These are phyloP conservation scores for Patella caerulea DNA, from an alignment of 2,888 invertebrate genomes.

Conservation along the genomic window DNA sequence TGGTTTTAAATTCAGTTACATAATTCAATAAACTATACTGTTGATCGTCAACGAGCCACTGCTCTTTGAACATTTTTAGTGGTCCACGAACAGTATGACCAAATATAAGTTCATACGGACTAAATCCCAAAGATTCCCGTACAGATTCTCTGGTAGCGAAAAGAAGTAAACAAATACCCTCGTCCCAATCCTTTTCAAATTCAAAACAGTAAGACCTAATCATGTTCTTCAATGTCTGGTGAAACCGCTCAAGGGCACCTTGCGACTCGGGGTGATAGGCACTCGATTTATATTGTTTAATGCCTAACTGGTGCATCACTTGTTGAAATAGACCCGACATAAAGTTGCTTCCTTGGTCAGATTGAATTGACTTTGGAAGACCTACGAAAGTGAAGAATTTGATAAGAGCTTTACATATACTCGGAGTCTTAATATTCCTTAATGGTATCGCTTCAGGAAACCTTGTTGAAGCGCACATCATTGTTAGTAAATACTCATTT, in stretches of 20 bases:
- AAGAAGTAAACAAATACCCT: conserved; percentile 39
- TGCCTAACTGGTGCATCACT: background rate
- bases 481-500: too few species aligned
- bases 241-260: conserved; percentile 34
- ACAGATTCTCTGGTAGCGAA: conserved; percentile 38
- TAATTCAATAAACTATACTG: too few species aligned
- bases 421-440: too few species aligned
- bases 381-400: too few species aligned
- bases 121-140: conserved; percentile 43
- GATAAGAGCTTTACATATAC: too few species aligned
- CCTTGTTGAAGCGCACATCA: too few species aligned
- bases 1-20: too few species aligned
- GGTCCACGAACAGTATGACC: conserved; percentile 32
- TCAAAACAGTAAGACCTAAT: conserved; percentile 34
- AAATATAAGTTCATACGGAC: conserved; percentile 42
- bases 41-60: background rate
- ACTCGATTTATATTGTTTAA: conserved; percentile 19
- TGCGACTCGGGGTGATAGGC: conserved; percentile 36
- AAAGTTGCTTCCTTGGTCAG: too few species aligned
- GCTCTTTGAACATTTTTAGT: too few species aligned
- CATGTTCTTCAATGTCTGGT: conserved; percentile 38
- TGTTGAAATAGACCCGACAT: too few species aligned
- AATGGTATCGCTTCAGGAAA: too few species aligned
- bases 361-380: background rate
- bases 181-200: conserved; percentile 31